phyloP scores from a whole-genome alignment of 2,888 invertebrate species.

The Iphiclides podalirius region DNA sequence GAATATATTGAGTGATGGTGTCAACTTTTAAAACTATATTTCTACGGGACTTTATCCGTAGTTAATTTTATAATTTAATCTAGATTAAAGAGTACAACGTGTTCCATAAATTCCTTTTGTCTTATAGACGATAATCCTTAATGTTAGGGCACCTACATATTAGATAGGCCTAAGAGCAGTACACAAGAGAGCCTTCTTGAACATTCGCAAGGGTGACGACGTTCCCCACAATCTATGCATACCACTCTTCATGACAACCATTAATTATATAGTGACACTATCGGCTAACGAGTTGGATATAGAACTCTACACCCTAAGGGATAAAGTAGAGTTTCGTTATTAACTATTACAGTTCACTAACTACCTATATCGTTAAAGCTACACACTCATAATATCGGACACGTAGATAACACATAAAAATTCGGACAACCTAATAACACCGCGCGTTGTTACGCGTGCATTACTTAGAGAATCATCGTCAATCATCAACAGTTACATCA shows the following conservation, averaged over 20 bases:
- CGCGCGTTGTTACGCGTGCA: background rate
- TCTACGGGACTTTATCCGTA: slow-evolving; percentile 28
- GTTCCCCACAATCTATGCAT: slow-evolving; percentile 32
- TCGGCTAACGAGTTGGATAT: slow-evolving; percentile 31
- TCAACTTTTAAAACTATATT: slow-evolving; percentile 25
- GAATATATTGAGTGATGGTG: background rate
- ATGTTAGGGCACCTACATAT: background rate
- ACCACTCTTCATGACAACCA: slow-evolving; percentile 40
- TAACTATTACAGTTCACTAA: slow-evolving; percentile 22
- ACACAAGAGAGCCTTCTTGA: slow-evolving; percentile 1
- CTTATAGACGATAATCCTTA: slow-evolving; percentile 41
- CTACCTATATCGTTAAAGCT: slow-evolving; percentile 31
- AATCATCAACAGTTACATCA: background rate
- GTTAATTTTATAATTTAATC: slow-evolving; percentile 9
- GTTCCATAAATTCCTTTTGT: slow-evolving; percentile 56
- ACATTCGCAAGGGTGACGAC: too few relatives aligned
- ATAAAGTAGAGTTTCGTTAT: slow-evolving; percentile 33
- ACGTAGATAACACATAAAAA: slow-evolving; percentile 22
- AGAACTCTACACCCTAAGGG: slow-evolving; percentile 39
- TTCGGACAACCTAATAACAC: slow-evolving; percentile 23
- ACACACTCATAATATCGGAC: slow-evolving; percentile 10
- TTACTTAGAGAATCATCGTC: background rate
- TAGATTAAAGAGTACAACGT: slow-evolving; percentile 20
- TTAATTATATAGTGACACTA: slow-evolving; percentile 32
- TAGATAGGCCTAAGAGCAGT: slow-evolving; percentile 11